Conservation (phyloP, 1,140 invertebrate species). For the Venturia canescens region DNA sequence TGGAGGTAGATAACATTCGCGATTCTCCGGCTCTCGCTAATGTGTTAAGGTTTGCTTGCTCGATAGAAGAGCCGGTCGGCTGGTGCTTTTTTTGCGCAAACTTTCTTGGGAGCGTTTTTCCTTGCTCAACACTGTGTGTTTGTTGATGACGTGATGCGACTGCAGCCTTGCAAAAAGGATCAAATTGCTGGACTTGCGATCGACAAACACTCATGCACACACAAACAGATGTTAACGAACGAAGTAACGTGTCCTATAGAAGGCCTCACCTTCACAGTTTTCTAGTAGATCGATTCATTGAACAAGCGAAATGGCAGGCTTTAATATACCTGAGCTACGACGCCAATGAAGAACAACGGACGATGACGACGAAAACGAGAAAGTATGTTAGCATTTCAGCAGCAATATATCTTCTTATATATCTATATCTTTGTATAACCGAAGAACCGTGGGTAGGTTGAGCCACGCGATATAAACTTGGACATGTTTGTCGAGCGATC, state of each 20-base stretch:
- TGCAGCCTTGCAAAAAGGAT: constrained; percentile 1
- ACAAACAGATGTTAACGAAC: background rate
- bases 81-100: background rate
- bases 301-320: constrained; percentile 27
- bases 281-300: constrained; percentile 32
- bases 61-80: background rate
- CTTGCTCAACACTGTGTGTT: background rate
- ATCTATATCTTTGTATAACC: background rate
- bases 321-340: constrained; percentile 41
- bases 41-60: constrained; percentile 19
- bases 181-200: constrained; percentile 17
- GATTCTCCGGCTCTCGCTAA: constrained; percentile 1
- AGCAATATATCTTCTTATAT: too few species aligned
- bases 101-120: background rate
- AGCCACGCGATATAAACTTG: constrained; percentile 70
- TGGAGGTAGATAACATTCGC: constrained; percentile 16
- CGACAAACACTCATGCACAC: constrained; percentile 1
- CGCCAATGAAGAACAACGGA: background rate
- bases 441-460: background rate
- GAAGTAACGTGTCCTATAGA: background rate
- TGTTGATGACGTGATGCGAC: constrained; percentile 31
- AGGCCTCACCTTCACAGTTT: constrained; percentile 10
- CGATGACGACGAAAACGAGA: constrained; percentile 23
- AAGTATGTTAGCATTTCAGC: constrained; percentile 41
- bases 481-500: constrained; percentile 76